phyloP scores from a whole-genome alignment of 2,888 invertebrate species.

The Apamea sordens region DNA sequence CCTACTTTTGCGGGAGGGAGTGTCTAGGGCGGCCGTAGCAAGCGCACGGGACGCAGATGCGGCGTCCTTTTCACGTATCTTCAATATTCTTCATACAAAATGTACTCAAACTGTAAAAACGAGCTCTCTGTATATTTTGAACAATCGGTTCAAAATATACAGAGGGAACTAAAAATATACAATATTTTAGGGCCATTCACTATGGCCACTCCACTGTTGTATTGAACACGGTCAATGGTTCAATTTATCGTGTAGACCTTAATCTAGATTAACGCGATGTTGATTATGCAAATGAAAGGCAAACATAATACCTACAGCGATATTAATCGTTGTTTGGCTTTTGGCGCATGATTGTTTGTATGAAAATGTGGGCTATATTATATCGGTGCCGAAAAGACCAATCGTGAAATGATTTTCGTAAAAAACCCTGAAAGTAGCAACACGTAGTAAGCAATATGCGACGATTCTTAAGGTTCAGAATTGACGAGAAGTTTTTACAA shows the following conservation, averaged over 20 bases:
- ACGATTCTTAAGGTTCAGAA: neutral
- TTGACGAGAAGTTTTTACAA: neutral
- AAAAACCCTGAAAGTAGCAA: neutral
- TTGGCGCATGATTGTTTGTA: slow-evolving; percentile 4
- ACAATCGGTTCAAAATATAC: neutral
- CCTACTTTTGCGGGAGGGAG: neutral
- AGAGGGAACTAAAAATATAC: too few relatives aligned
- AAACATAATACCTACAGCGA: slow-evolving; percentile 15
- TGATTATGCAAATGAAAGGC: slow-evolving; percentile 49
- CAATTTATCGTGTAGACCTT: slow-evolving; percentile 45
- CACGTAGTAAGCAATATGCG: neutral
- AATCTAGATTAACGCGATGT: slow-evolving; percentile 49
- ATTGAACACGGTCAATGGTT: slow-evolving; percentile 39
- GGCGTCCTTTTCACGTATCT: neutral
- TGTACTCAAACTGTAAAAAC: too few relatives aligned
- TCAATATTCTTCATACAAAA: neutral
- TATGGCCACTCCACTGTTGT: slow-evolving; percentile 13
- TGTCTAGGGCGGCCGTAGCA: neutral
- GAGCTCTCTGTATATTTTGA: too few relatives aligned
- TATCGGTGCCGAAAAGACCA: neutral
- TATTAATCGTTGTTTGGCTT: slow-evolving; percentile 27
- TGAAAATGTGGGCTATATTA: slow-evolving; percentile 13
- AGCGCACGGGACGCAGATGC: neutral
- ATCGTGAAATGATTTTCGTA: neutral
- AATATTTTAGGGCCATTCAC: slow-evolving; percentile 28